Evolutionary conservation across 2,113 vertebrate genomes (phyloP).

Genomic region (Empidonax alnorum): DNA sequence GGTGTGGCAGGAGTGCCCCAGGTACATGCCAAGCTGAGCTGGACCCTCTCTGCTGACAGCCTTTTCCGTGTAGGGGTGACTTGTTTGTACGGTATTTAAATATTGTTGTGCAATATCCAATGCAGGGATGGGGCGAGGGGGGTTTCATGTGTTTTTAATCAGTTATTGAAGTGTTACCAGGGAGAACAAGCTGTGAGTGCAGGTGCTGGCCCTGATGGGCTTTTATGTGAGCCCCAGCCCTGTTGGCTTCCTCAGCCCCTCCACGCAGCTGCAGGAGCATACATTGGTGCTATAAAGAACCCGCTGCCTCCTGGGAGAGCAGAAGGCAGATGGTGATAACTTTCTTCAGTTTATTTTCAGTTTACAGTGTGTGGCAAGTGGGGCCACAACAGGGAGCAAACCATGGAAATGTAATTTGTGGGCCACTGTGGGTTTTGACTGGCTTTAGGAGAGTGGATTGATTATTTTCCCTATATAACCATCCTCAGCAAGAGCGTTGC

Average conservation of each 20-base stretch:
- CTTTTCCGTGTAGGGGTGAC: not conserved
- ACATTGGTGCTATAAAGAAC: slow-evolving; percentile 41
- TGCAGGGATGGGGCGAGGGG: not conserved
- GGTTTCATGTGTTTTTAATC: not conserved
- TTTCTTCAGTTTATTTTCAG: slow-evolving; percentile 5
- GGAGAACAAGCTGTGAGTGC: not conserved
- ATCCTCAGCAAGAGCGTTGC: not conserved
- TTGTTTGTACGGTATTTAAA: slow-evolving; percentile 25
- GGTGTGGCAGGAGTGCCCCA: not conserved
- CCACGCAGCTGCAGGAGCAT: not conserved
- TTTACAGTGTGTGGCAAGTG: slow-evolving; percentile 24
- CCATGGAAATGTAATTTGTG: not conserved
- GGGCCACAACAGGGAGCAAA: not conserved
- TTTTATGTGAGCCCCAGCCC: not conserved
- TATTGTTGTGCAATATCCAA: slow-evolving; percentile 72
- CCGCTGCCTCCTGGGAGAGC: not conserved
- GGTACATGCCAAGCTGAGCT: not conserved
- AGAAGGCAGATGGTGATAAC: slow-evolving; percentile 2
- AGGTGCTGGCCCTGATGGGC: slow-evolving; percentile 16
- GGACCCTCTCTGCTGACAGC: not conserved
- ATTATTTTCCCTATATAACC: not conserved
- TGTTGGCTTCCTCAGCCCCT: not conserved
- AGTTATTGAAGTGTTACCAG: slow-evolving; percentile 27
- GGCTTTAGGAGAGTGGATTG: not conserved
- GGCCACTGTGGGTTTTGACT: not conserved